phyloP scores from a whole-genome alignment of 2,113 vertebrate genomes.

The Rutilus rutilus region DNA sequence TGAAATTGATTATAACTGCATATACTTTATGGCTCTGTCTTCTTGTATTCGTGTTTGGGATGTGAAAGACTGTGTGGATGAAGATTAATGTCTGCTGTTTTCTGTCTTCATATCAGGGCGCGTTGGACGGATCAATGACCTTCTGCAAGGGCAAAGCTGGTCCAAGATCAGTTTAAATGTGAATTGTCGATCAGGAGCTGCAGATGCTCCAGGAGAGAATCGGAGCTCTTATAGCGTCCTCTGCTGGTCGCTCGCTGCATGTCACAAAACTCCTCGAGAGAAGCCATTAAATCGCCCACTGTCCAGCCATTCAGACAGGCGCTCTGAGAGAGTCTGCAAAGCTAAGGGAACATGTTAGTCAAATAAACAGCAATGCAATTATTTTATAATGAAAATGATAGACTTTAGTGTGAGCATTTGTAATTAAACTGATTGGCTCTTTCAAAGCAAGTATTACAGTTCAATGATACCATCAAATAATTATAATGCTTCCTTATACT shows the following conservation, averaged over 20 bases:
- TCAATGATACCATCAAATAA: neutral
- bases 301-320: slow-evolving; percentile 52
- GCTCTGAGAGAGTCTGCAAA: slow-evolving; percentile 46
- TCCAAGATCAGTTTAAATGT: neutral
- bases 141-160: neutral
- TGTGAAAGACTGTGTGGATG: slow-evolving; percentile 32
- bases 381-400: neutral
- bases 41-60: slow-evolving; percentile 34
- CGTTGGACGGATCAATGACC: neutral
- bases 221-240: slow-evolving; percentile 37
- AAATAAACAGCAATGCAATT: neutral
- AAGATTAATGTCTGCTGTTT: slow-evolving; percentile 9
- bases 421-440: neutral
- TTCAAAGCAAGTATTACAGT: neutral
- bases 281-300: slow-evolving; percentile 53
- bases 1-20: neutral
- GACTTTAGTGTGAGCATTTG: neutral
- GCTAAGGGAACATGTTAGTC: slow-evolving; percentile 41
- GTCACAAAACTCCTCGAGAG: slow-evolving; percentile 53
- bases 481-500: neutral
- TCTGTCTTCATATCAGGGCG: neutral
- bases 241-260: slow-evolving; percentile 39
- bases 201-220: slow-evolving; percentile 52
- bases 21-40: slow-evolving; percentile 17
- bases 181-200: slow-evolving; percentile 17